Evolutionary conservation across 2,797 vertebrate species (phyloP).

Genomic region (Protosalanx chinensis): DNA sequence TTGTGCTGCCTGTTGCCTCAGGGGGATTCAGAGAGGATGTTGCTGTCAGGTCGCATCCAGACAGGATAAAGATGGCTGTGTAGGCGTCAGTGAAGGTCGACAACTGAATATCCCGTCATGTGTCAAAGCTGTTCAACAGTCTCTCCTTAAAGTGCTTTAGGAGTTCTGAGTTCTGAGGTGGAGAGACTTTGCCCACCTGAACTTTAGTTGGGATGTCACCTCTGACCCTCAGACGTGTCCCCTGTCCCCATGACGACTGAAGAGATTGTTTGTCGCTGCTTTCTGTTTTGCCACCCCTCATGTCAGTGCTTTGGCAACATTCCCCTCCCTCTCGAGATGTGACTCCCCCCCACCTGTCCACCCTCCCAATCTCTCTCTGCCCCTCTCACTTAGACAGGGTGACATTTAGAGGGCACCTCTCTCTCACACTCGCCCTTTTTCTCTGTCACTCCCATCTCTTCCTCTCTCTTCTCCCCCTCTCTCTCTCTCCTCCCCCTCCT

Average conservation of each 20-base stretch:
- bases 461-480: too few relatives aligned
- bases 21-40: not conserved
- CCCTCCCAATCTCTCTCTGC: not conserved
- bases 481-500: too few relatives aligned
- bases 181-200: not conserved
- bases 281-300: not conserved
- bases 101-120: not conserved
- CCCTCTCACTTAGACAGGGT: too few relatives aligned
- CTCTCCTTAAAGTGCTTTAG: not conserved
- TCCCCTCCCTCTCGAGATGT: conserved; percentile 41
- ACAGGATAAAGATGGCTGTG: not conserved
- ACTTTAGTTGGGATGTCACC: not conserved
- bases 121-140: not conserved
- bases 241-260: not conserved
- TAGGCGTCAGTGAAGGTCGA: not conserved
- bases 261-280: not conserved
- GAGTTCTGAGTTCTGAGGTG: too few relatives aligned
- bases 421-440: too few relatives aligned
- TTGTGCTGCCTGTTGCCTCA: not conserved
- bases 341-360: conserved; percentile 38
- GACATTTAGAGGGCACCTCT: too few relatives aligned
- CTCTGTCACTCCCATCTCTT: too few relatives aligned
- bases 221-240: not conserved
- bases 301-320: conserved; percentile 37
- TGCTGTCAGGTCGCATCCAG: not conserved